phyloP scores from a whole-genome alignment of 1,140 invertebrate species.

The Dolichoris vasculosae region DNA sequence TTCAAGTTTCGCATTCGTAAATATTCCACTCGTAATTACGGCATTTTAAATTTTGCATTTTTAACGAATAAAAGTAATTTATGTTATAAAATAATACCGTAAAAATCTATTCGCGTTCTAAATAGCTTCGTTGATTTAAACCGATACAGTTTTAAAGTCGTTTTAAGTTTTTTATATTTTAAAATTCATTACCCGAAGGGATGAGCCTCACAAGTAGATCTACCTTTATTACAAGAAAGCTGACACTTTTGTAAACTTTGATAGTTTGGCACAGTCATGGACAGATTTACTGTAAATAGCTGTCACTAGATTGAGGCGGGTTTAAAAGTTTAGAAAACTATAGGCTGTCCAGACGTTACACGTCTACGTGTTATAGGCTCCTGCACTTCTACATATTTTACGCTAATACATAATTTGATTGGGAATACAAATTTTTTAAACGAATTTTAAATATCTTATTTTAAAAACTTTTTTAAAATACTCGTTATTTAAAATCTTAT shows the following conservation, averaged over 20 bases:
- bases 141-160: not conserved
- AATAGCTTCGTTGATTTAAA: not conserved
- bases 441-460: too few species aligned
- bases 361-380: not conserved
- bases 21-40: not conserved
- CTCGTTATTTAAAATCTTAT: too few species aligned
- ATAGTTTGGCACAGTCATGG: constrained; percentile 23
- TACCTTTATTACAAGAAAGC: not conserved
- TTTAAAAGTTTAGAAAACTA: constrained; percentile 14
- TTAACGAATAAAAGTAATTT: too few species aligned
- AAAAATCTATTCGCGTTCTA: not conserved
- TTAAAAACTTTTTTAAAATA: too few species aligned
- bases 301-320: not conserved
- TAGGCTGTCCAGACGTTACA: not conserved
- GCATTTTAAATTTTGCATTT: too few species aligned
- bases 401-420: too few species aligned
- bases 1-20: not conserved
- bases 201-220: not conserved
- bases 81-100: too few species aligned
- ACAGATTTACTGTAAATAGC: constrained; percentile 37
- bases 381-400: not conserved
- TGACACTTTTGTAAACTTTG: constrained; percentile 14
- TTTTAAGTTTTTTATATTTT: not conserved
- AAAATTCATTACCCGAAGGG: not conserved
- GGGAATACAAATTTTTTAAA: too few species aligned